Conservation (phyloP, 2,113 vertebrate species). For the Mormoops blainvillei region DNA sequence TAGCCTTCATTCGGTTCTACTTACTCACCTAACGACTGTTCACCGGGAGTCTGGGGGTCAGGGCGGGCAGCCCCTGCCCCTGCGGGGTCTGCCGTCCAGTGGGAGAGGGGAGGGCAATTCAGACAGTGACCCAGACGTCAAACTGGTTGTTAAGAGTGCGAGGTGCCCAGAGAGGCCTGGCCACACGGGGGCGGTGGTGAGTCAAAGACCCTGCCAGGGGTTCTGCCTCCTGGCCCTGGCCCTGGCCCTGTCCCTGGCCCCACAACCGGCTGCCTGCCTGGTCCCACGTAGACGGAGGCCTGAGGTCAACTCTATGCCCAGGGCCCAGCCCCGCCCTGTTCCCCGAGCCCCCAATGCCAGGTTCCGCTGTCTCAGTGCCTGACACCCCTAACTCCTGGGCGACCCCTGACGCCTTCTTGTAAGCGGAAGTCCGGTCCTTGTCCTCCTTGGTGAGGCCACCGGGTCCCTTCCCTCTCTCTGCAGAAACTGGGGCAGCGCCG, state of each 20-base stretch:
- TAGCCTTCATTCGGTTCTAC: rapidly evolving
- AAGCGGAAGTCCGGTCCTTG: rapidly evolving
- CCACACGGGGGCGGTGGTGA: rapidly evolving
- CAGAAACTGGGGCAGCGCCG: neutral
- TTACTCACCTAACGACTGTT: neutral
- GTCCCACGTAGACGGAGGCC: too few species aligned
- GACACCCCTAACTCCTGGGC: neutral
- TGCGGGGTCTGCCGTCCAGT: rapidly evolving
- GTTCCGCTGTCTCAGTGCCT: rapidly evolving
- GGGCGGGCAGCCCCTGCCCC: neutral
- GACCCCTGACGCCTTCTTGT: neutral
- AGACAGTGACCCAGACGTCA: neutral
- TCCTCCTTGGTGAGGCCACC: neutral
- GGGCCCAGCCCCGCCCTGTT: neutral
- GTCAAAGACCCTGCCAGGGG: too few species aligned
- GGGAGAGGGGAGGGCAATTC: too few species aligned
- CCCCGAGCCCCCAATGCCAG: neutral
- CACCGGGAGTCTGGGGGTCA: rapidly evolving
- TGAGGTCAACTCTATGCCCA: neutral
- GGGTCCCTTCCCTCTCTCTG: neutral
- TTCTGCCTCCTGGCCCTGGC: neutral
- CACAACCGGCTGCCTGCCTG: neutral
- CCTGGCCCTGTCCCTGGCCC: too few species aligned
- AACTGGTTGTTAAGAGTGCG: rapidly evolving
- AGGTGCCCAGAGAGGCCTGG: neutral